Evolutionary conservation across 2,888 invertebrate species (phyloP).

Genomic region (Perdita meconis): DNA sequence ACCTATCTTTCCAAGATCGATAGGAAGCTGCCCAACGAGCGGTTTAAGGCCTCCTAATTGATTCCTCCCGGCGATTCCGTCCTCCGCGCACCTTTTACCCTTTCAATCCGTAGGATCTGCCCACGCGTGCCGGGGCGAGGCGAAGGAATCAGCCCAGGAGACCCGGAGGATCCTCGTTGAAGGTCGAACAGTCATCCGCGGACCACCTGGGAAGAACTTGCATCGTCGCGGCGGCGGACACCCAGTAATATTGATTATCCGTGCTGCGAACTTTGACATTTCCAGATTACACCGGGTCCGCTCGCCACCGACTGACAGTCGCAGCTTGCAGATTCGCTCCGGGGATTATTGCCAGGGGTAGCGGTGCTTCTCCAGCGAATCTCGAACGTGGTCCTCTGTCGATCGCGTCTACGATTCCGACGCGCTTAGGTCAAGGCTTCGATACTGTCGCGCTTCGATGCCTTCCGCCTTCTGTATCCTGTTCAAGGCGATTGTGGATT

Average conservation of each 20-base stretch:
- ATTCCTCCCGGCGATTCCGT: constrained; percentile 40
- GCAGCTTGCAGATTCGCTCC: constrained; percentile 13
- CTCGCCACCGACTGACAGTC: constrained; percentile 28
- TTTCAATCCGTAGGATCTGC: constrained; percentile 27
- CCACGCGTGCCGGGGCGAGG: constrained; percentile 49
- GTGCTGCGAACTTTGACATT: constrained; percentile 69
- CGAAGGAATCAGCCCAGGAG: constrained; percentile 22
- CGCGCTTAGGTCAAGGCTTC: constrained; percentile 59
- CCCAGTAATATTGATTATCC: constrained; percentile 64
- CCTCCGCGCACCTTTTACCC: constrained; percentile 43
- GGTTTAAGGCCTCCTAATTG: constrained; percentile 44
- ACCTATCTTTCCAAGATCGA: constrained; percentile 23
- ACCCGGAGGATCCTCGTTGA: constrained; percentile 36
- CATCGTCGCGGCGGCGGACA: constrained; percentile 15
- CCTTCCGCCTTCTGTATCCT: constrained; percentile 32
- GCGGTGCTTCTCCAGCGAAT: constrained; percentile 3
- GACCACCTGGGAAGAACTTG: constrained; percentile 21
- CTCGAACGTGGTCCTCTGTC: constrained; percentile 18
- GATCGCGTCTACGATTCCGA: no score
- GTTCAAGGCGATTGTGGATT: constrained; percentile 26
- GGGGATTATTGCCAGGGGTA: not conserved
- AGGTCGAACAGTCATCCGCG: constrained; percentile 47
- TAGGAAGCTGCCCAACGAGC: constrained; percentile 30
- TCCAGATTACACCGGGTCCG: constrained; percentile 27
- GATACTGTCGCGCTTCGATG: constrained; percentile 22